phyloP scores from a whole-genome alignment of 2,113 vertebrate species.

The Eolophus roseicapilla region DNA sequence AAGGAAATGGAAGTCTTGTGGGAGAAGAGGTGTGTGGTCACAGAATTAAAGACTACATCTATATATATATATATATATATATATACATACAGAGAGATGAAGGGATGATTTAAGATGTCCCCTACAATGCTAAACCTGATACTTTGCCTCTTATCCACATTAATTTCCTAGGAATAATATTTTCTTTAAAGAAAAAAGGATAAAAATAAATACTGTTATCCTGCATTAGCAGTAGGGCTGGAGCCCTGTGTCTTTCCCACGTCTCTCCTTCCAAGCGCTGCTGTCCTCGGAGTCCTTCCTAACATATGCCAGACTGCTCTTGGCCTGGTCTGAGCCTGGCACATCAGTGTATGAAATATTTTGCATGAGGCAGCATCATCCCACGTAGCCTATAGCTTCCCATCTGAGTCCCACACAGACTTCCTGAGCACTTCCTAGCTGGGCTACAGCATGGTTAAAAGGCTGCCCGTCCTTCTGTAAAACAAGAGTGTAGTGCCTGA shows the following conservation, averaged over 20 bases:
- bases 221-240: constrained; percentile 16
- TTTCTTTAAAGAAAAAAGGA: constrained; percentile 52
- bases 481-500: not conserved
- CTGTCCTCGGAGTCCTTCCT: not conserved
- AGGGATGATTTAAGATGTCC: constrained; percentile 26
- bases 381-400: not conserved
- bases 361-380: accelerated
- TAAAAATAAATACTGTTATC: constrained; percentile 55
- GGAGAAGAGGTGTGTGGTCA: constrained; percentile 45
- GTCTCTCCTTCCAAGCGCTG: not conserved
- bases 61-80: too few species aligned
- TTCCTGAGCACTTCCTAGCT: not conserved
- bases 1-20: not conserved
- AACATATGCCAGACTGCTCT: not conserved
- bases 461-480: not conserved
- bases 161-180: constrained; percentile 65
- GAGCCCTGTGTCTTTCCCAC: not conserved
- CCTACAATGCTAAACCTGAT: constrained; percentile 31
- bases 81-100: not conserved
- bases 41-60: not conserved
- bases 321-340: not conserved
- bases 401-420: not conserved
- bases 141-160: constrained; percentile 44
- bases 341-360: not conserved
- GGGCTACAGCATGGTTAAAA: not conserved